Evolutionary conservation across 2,113 vertebrate genomes (phyloP).

Genomic region (Amphilophus citrinellus): DNA sequence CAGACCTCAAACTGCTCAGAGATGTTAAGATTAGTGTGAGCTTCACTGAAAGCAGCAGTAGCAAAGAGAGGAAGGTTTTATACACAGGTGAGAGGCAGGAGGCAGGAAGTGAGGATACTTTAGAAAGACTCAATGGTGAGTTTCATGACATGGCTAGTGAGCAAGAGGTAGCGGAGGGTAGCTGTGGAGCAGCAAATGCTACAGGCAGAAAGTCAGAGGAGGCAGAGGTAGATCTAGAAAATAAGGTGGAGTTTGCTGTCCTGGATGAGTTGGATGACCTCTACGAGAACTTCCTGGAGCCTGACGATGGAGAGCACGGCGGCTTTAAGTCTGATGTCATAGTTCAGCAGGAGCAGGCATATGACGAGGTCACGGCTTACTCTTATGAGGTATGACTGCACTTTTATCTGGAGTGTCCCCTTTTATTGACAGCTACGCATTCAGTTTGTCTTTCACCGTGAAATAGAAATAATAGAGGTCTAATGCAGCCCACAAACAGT

Average conservation of each 20-base stretch:
- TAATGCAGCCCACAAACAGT: not conserved
- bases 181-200: slow-evolving; percentile 74
- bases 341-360: slow-evolving; percentile 91
- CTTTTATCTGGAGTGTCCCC: not conserved
- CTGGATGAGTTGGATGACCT: slow-evolving; percentile 97
- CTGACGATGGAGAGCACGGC: slow-evolving; percentile 87
- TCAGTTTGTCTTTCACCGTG: not conserved
- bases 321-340: slow-evolving; percentile 94
- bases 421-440: not conserved
- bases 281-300: slow-evolving; percentile 96
- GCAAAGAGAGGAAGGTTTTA: slow-evolving; percentile 96
- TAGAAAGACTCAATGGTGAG: slow-evolving; percentile 89
- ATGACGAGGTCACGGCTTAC: slow-evolving; percentile 90
- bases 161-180: slow-evolving; percentile 72
- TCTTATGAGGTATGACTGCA: slow-evolving; percentile 91
- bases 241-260: slow-evolving; percentile 98
- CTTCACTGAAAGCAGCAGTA: slow-evolving; percentile 94
- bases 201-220: slow-evolving; percentile 85
- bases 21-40: slow-evolving; percentile 98
- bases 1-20: slow-evolving; percentile 95
- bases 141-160: slow-evolving; percentile 85
- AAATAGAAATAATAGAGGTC: not conserved
- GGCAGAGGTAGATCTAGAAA: slow-evolving; percentile 90
- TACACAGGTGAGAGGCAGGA: slow-evolving; percentile 92
- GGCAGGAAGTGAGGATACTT: slow-evolving; percentile 76